A percentile compares a stretch with the other conserved stretches of the same genome.
phyloP scores from a whole-genome alignment of 1,140 invertebrate species.

The Drosophila melanica region DNA sequence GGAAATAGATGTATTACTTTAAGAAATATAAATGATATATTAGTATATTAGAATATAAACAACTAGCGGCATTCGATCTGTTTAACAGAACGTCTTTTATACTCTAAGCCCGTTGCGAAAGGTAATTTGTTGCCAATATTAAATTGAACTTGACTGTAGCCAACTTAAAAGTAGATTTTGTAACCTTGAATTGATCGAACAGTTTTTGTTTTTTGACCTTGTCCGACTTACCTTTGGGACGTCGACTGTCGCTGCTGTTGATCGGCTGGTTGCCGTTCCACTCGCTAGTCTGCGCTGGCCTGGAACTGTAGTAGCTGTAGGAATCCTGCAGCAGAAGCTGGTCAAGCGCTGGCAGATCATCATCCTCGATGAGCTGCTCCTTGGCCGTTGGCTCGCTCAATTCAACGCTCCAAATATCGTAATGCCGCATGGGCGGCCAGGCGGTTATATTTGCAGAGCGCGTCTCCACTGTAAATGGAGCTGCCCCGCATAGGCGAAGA shows the following conservation, averaged over 20 bases:
- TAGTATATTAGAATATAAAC: too few species aligned
- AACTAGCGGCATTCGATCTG: too few species aligned
- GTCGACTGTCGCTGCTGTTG: constrained; percentile 23
- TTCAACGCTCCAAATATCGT: constrained; percentile 76
- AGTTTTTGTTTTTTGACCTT: not conserved
- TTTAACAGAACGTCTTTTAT: too few species aligned
- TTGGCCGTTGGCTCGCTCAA: constrained; percentile 17
- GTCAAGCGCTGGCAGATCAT: constrained; percentile 17
- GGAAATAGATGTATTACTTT: constrained; percentile 87
- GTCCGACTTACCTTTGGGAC: constrained; percentile 52
- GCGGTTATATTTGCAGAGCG: constrained; percentile 51
- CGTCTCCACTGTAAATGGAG: constrained; percentile 22
- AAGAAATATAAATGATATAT: not conserved
- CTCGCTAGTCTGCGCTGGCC: constrained; percentile 8
- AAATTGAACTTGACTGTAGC: too few species aligned
- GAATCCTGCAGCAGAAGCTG: constrained; percentile 25
- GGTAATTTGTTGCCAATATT: too few species aligned
- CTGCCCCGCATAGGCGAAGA: constrained; percentile 31
- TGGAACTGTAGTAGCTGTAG: constrained; percentile 3
- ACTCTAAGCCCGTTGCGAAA: too few species aligned
- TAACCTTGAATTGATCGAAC: too few species aligned
- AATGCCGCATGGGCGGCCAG: constrained; percentile 75
- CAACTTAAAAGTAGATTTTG: too few species aligned
- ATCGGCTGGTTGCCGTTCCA: constrained; percentile 12
- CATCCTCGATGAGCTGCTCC: constrained; percentile 22